Percentiles rank a stretch among this genome's conserved stretches.
Evolutionary conservation across 2,888 invertebrate genomes (phyloP).

Genomic region (Caradrina clavipalpis): DNA sequence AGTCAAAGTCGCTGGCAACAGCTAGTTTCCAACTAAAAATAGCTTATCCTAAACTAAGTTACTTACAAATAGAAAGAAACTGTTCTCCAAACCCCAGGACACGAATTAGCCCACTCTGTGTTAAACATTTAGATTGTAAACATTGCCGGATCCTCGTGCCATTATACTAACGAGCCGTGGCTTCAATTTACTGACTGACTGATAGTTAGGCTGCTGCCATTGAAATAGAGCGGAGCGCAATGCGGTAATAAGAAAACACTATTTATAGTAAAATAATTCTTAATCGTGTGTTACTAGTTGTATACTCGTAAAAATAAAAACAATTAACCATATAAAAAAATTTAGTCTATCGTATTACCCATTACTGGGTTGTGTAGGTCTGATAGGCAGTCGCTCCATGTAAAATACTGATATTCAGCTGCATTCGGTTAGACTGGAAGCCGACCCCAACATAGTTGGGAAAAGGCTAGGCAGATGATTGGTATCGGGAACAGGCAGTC

Average conservation of each 20-base stretch:
- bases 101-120: constrained; percentile 29
- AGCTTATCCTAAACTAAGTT: background rate
- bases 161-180: constrained; percentile 55
- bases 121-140: constrained; percentile 55
- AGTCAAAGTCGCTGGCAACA: no score
- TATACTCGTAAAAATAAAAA: no score
- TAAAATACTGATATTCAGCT: no score
- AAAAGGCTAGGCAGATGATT: no score
- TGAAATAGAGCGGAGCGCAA: background rate
- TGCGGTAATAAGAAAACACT: background rate
- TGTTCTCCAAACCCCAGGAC: constrained; percentile 23
- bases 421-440: no score
- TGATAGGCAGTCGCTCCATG: no score
- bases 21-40: constrained; percentile 17
- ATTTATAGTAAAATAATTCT: background rate
- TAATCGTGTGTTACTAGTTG: no score
- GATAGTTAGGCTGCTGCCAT: constrained; percentile 24
- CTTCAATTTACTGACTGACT: constrained; percentile 53
- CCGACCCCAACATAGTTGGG: no score
- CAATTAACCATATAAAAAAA: no score
- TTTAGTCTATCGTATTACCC: no score
- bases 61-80: constrained; percentile 31
- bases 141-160: constrained; percentile 50
- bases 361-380: no score
- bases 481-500: no score